These are phyloP conservation scores for Alviniconcha strummeri DNA, from an alignment of 2,888 invertebrate genomes.

Conservation along the genomic window DNA sequence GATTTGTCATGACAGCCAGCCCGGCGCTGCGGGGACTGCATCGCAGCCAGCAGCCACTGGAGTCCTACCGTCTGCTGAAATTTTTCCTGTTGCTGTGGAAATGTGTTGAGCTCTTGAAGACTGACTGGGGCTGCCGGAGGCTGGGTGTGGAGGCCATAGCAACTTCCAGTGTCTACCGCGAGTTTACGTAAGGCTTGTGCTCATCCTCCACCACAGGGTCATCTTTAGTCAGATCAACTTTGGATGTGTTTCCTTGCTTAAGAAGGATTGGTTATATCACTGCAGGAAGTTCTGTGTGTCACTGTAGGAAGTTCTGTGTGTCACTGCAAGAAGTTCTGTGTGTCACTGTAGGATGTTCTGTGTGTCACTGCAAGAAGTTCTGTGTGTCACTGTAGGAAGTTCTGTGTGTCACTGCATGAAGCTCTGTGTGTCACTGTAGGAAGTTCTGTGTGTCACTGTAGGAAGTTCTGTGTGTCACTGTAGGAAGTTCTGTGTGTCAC, in stretches of 20 bases:
- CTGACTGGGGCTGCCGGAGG: constrained; percentile 68
- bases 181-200: constrained; percentile 44
- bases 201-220: no score
- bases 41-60: constrained; percentile 64
- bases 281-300: neutral
- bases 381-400: constrained; percentile 48
- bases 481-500: no score
- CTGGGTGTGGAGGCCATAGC: constrained; percentile 66
- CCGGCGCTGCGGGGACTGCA: constrained; percentile 53
- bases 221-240: no score
- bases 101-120: constrained; percentile 68
- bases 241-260: no score
- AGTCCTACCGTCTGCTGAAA: constrained; percentile 66
- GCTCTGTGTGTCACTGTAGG: no score
- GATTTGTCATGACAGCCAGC: neutral
- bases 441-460: no score
- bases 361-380: neutral
- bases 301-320: neutral
- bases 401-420: no score
- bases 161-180: constrained; percentile 56
- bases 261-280: no score
- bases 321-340: neutral
- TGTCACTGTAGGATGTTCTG: neutral
- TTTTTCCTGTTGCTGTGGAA: constrained; percentile 72
- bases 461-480: no score